Evolutionary conservation across 2,113 vertebrate species (phyloP).

Genomic region (Eubucco bourcierii): DNA sequence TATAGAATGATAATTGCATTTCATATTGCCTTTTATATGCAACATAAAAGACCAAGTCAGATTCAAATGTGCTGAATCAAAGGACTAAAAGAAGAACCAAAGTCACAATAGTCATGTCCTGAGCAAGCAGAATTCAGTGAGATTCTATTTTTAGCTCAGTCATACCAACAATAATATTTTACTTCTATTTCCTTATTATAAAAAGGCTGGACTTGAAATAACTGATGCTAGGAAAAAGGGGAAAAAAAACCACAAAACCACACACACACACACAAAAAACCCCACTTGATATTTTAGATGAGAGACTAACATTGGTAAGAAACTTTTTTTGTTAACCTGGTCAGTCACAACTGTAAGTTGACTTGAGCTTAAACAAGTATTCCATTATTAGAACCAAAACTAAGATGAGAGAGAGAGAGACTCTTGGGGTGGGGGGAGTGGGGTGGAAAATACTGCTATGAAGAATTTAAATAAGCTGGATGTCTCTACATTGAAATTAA

Average conservation of each 20-base stretch:
- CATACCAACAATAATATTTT: neutral
- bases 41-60: neutral
- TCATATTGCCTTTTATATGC: neutral
- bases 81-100: neutral
- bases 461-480: conserved; percentile 39
- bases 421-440: too few species aligned
- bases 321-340: neutral
- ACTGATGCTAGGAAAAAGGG: neutral
- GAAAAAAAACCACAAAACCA: too few species aligned
- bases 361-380: neutral
- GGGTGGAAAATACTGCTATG: neutral
- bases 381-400: neutral
- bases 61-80: neutral
- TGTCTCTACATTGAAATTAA: conserved; percentile 35
- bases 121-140: neutral
- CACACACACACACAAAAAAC: too few species aligned
- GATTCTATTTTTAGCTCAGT: neutral
- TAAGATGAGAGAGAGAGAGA: neutral
- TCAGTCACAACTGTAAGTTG: neutral
- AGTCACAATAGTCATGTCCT: neutral
- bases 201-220: neutral
- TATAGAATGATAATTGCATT: neutral
- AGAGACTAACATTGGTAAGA: neutral
- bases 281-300: neutral
- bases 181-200: neutral